These are phyloP conservation scores for Gracilinanus agilis DNA, from an alignment of 2,113 vertebrate species.

Conservation along the genomic window DNA sequence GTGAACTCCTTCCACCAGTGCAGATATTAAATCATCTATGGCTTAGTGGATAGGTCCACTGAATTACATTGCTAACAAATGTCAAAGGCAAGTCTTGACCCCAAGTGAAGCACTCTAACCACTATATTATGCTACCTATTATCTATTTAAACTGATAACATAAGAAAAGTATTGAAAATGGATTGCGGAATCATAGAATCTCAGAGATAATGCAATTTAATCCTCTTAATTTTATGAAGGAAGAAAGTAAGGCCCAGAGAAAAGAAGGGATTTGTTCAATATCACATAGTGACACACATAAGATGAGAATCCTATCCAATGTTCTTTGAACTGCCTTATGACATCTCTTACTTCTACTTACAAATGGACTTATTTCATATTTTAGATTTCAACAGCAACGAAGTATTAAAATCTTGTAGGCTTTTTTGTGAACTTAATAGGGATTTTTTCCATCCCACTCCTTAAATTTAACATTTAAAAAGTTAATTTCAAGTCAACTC, in stretches of 20 bases:
- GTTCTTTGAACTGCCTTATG: neutral
- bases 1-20: neutral
- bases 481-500: neutral
- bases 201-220: neutral
- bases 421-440: neutral
- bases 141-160: neutral
- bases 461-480: conserved; percentile 19
- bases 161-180: neutral
- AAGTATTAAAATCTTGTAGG: neutral
- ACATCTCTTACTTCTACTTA: neutral
- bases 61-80: too few species aligned
- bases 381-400: neutral
- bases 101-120: neutral
- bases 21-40: neutral
- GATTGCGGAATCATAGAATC: neutral
- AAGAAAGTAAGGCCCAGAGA: neutral
- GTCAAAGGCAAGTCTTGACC: neutral
- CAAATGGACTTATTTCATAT: neutral
- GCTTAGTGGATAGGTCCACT: neutral
- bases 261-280: neutral
- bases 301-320: neutral
- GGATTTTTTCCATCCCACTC: neutral
- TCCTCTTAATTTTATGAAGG: neutral
- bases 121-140: neutral
- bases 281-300: neutral